phyloP scores from a whole-genome alignment of 2,113 vertebrate genomes.

The Alosa alosa region DNA sequence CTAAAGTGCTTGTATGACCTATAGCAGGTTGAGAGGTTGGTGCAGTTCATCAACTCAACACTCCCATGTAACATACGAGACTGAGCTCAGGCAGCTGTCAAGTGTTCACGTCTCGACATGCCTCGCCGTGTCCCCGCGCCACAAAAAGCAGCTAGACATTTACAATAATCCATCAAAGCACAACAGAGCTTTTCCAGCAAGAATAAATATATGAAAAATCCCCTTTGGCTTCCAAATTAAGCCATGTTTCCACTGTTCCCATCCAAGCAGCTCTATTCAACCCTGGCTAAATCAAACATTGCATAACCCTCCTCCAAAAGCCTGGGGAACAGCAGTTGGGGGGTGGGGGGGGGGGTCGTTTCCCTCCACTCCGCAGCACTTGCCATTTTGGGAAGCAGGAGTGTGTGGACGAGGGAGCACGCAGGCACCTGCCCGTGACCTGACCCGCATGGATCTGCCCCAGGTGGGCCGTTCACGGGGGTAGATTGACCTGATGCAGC shows the following conservation, averaged over 20 bases:
- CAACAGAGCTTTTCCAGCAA: background rate
- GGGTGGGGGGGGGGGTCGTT: background rate
- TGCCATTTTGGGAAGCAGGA: slow-evolving; percentile 43
- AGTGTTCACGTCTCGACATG: background rate
- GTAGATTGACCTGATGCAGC: background rate
- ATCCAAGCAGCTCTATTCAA: background rate
- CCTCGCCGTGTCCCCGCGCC: background rate
- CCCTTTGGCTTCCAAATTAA: slow-evolving; percentile 2
- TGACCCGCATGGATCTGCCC: slow-evolving; percentile 48
- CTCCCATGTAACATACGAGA: background rate
- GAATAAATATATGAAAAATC: background rate
- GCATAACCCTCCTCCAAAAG: background rate
- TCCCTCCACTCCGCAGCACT: slow-evolving; percentile 1
- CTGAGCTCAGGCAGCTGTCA: background rate
- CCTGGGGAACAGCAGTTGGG: background rate
- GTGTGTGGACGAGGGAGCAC: slow-evolving; percentile 37
- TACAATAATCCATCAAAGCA: slow-evolving; percentile 9
- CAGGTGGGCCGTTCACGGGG: slow-evolving; percentile 46
- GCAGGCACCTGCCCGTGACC: slow-evolving; percentile 51
- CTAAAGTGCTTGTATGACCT: background rate
- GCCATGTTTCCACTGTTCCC: background rate
- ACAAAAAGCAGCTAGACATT: background rate
- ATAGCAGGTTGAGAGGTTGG: background rate
- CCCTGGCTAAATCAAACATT: slow-evolving; percentile 1
- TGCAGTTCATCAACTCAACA: background rate